Percentiles rank a stretch among this genome's conserved stretches.
These are phyloP conservation scores for Mesopsocus fuscifrons DNA, from an alignment of 2,888 invertebrate species.

Conservation along the genomic window DNA sequence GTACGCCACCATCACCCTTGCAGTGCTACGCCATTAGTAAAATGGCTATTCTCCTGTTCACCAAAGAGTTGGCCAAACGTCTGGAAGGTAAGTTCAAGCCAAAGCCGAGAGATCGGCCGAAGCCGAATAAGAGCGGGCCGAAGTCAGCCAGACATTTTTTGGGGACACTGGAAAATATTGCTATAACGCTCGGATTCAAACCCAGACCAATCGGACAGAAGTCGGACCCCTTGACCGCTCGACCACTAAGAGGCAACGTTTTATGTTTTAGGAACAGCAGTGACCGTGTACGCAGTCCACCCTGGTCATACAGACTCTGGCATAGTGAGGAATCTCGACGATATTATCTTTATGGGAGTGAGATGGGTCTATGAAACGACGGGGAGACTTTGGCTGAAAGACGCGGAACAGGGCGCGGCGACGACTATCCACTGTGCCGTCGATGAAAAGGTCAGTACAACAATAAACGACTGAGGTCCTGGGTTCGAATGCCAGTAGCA, in stretches of 20 bases:
- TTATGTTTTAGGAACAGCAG: slow-evolving; percentile 24
- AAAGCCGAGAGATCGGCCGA: no score
- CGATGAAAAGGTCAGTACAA: slow-evolving; percentile 39
- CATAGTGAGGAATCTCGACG: slow-evolving; percentile 42
- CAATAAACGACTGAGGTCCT: no score
- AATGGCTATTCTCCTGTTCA: slow-evolving; percentile 1
- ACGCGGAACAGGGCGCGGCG: slow-evolving; percentile 48
- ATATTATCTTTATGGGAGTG: slow-evolving; percentile 30
- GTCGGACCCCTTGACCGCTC: no score
- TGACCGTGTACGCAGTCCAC: slow-evolving; percentile 49
- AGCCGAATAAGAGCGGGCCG: no score
- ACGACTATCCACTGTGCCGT: slow-evolving; percentile 53
- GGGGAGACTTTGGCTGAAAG: slow-evolving; percentile 26
- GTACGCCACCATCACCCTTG: slow-evolving; percentile 17
- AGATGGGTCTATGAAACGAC: slow-evolving; percentile 23
- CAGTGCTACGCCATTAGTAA: slow-evolving; percentile 13
- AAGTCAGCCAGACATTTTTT: no score
- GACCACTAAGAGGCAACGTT: no score
- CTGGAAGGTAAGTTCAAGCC: slow-evolving; percentile 1
- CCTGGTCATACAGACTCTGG: slow-evolving; percentile 61
- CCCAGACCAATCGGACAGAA: no score
- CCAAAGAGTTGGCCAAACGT: not conserved
- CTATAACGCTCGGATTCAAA: no score
- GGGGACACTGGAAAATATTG: no score
- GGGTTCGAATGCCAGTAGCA: no score